Percentiles rank a stretch among this genome's conserved stretches.
Conservation (phyloP, 2,888 invertebrate genomes). For the Drosophila kuntzei region DNA sequence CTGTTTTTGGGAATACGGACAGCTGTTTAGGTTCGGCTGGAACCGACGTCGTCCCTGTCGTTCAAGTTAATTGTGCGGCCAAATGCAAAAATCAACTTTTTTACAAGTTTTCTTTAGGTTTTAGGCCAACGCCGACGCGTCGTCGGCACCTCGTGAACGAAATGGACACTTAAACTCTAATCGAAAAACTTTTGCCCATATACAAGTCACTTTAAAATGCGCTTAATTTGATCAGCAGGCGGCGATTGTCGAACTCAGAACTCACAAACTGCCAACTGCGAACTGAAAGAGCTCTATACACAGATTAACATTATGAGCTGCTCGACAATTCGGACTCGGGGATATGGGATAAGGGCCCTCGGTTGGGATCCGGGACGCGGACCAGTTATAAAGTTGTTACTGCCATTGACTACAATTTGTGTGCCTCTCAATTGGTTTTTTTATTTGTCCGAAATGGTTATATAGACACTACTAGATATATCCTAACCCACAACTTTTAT, state of each 20-base stretch:
- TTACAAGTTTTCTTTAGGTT: slow-evolving; percentile 49
- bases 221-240: slow-evolving; percentile 79
- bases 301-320: slow-evolving; percentile 76
- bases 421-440: slow-evolving; percentile 46
- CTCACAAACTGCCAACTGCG: slow-evolving; percentile 9
- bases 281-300: slow-evolving; percentile 25
- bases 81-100: slow-evolving; percentile 79
- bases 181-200: slow-evolving; percentile 80
- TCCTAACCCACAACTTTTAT: slow-evolving; percentile 26
- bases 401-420: slow-evolving; percentile 73
- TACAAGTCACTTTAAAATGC: slow-evolving; percentile 80
- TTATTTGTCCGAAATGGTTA: slow-evolving; percentile 38
- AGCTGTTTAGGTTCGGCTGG: slow-evolving; percentile 55
- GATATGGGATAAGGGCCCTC: slow-evolving; percentile 33
- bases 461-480: slow-evolving; percentile 43
- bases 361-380: not conserved
- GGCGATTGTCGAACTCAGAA: slow-evolving; percentile 67
- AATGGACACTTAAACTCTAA: slow-evolving; percentile 80
- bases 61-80: slow-evolving; percentile 77
- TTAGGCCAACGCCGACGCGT: slow-evolving; percentile 33
- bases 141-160: slow-evolving; percentile 75
- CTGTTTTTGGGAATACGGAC: slow-evolving; percentile 59
- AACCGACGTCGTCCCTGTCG: slow-evolving; percentile 53
- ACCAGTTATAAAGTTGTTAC: slow-evolving; percentile 71
- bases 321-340: slow-evolving; percentile 41